Conservation (phyloP, 2,888 invertebrate species). For the Pocota personata region DNA sequence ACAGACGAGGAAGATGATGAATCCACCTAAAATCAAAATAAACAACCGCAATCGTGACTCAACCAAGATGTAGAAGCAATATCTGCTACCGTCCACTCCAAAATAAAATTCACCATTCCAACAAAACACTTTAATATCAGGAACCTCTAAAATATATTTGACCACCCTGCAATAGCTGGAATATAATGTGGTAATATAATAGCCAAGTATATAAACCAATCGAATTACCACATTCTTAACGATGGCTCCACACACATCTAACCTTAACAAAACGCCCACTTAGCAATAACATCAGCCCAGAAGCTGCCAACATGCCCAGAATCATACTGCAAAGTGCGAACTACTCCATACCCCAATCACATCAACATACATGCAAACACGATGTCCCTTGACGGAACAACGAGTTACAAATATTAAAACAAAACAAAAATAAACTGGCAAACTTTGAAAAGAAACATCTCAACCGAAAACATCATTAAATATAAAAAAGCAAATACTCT, state of each 20-base stretch:
- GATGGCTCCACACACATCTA: conserved; percentile 54
- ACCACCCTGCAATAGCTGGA: not conserved
- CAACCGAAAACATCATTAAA: conserved; percentile 35
- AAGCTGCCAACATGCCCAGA: too few relatives aligned
- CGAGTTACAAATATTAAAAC: conserved; percentile 24
- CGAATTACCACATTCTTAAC: conserved; percentile 34
- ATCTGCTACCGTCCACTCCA: too few relatives aligned
- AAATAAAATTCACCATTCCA: too few relatives aligned
- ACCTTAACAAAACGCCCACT: conserved; percentile 45
- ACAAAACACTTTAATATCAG: not conserved
- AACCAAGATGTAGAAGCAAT: too few relatives aligned
- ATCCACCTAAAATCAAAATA: too few relatives aligned
- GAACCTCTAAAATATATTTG: not conserved
- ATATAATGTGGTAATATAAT: not conserved
- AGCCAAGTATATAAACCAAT: conserved; percentile 26
- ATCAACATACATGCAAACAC: conserved; percentile 42
- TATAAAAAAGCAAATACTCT: conserved; percentile 2
- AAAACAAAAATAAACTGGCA: conserved; percentile 18
- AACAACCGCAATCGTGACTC: too few relatives aligned
- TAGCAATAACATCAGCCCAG: too few relatives aligned
- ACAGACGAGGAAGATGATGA: too few relatives aligned
- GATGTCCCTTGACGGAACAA: conserved; percentile 44
- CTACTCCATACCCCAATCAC: too few relatives aligned
- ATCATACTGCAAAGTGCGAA: too few relatives aligned
- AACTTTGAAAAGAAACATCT: conserved; percentile 14